phyloP scores from a whole-genome alignment of 2,113 vertebrate species.

The Syrrhaptes paradoxus region DNA sequence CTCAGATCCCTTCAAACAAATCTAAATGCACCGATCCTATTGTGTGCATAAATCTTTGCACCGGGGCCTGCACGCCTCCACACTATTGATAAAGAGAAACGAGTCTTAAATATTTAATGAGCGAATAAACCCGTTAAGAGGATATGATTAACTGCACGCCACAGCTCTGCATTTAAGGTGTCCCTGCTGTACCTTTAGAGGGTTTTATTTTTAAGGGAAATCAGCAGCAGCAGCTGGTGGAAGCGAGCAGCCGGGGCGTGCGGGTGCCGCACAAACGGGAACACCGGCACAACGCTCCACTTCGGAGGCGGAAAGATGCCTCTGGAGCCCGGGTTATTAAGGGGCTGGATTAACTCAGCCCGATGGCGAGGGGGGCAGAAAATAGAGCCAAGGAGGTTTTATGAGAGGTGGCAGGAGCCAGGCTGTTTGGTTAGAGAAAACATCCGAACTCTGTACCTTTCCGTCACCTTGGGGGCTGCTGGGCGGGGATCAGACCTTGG shows the following conservation, averaged over 20 bases:
- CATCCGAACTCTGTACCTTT: conserved; percentile 29
- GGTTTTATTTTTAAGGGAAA: conserved; percentile 52
- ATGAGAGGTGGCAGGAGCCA: conserved; percentile 5
- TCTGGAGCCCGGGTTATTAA: not conserved
- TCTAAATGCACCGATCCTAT: conserved; percentile 55
- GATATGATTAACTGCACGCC: conserved; percentile 70
- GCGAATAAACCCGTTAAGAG: conserved; percentile 77
- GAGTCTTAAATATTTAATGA: conserved; percentile 76
- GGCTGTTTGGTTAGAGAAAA: not conserved
- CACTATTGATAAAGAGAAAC: conserved; percentile 74
- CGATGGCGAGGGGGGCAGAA: not conserved
- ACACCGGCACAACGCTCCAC: not conserved
- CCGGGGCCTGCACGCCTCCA: conserved; percentile 64
- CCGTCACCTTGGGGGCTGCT: not conserved
- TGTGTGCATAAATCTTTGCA: conserved; percentile 67
- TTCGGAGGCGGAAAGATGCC: not conserved
- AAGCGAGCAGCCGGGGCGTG: not conserved
- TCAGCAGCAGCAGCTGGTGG: conserved; percentile 26
- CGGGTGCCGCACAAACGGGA: not conserved
- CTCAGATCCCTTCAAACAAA: conserved; percentile 44
- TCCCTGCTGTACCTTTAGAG: conserved; percentile 53
- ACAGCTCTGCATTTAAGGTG: conserved; percentile 49
- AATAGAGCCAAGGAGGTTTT: not conserved
- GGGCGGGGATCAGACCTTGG: not conserved
- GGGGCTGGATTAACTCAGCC: not conserved